These are phyloP conservation scores for Micropterix aruncella DNA, from an alignment of 2,888 invertebrate species.

Conservation along the genomic window DNA sequence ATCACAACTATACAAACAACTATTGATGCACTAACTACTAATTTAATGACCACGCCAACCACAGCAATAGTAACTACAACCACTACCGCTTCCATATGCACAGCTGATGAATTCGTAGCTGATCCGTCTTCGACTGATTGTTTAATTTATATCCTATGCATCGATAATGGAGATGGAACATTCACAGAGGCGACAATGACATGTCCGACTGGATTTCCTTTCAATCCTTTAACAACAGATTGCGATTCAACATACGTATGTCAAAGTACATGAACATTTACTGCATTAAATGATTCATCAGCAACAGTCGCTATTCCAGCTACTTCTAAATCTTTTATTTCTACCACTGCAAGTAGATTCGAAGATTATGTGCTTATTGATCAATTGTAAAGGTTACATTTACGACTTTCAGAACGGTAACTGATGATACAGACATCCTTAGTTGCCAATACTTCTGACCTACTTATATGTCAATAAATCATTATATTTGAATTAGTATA, in stretches of 20 bases:
- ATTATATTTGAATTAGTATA: too few species aligned
- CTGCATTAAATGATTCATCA: not conserved
- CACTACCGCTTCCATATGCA: conserved; percentile 18
- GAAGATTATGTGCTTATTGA: not conserved
- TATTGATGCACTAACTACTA: not conserved
- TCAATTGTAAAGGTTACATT: not conserved
- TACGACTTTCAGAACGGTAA: too few species aligned
- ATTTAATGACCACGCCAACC: not conserved
- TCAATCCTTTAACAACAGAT: not conserved
- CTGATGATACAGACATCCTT: too few species aligned
- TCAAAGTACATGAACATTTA: conserved; percentile 1
- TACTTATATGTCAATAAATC: too few species aligned
- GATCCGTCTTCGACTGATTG: not conserved
- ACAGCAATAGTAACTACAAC: conserved; percentile 7
- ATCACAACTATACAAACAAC: not conserved
- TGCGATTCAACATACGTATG: conserved; percentile 18
- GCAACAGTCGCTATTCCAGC: conserved; percentile 6
- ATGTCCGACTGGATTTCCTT: not conserved
- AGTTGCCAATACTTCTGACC: too few species aligned
- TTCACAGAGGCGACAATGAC: not conserved
- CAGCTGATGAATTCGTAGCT: conserved; percentile 20
- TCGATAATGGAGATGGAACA: conserved; percentile 9
- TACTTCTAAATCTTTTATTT: conserved; percentile 13
- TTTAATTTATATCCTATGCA: not conserved
- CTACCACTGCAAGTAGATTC: not conserved